Percentiles rank a stretch among this genome's conserved stretches.
phyloP scores from a whole-genome alignment of 2,797 vertebrate species.

The Helostoma temminkii region DNA sequence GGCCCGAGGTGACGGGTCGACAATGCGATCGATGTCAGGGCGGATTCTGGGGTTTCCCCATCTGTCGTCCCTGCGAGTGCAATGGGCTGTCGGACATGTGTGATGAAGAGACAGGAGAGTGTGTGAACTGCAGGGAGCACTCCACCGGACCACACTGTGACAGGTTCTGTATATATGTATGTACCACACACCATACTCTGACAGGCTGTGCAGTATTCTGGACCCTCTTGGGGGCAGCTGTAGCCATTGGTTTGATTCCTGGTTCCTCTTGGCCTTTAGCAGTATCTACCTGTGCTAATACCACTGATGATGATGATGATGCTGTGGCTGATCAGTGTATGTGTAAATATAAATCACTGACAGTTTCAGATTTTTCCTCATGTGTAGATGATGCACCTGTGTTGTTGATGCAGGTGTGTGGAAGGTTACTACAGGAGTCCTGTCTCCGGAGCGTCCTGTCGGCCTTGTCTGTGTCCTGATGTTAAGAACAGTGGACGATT shows the following conservation, averaged over 20 bases:
- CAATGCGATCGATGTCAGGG: constrained; percentile 83
- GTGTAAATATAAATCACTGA: no score
- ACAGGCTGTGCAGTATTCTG: no score
- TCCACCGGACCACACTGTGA: constrained; percentile 85
- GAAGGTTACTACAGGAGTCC: constrained; percentile 89
- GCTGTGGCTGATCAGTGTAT: no score
- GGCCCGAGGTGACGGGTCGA: constrained; percentile 73
- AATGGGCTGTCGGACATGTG: constrained; percentile 84
- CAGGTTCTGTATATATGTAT: constrained; percentile 66
- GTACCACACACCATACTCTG: no score
- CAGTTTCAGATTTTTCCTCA: no score
- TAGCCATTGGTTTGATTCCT: no score
- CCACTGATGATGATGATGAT: no score
- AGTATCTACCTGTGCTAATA: no score
- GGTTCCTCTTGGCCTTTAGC: no score
- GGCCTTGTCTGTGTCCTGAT: constrained; percentile 88
- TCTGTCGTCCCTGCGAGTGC: constrained; percentile 86
- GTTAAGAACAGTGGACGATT: constrained; percentile 80
- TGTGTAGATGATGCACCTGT: constrained; percentile 18
- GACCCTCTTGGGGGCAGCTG: no score
- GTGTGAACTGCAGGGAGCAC: constrained; percentile 82
- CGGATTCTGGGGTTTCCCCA: constrained; percentile 88
- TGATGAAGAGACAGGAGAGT: constrained; percentile 80
- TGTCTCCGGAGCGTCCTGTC: constrained; percentile 78
- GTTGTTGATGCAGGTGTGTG: constrained; percentile 82